A percentile compares a stretch with the other conserved stretches of the same genome.
Evolutionary conservation across 2,797 vertebrate genomes (phyloP).

Genomic region (Adrianichthys oophorus): DNA sequence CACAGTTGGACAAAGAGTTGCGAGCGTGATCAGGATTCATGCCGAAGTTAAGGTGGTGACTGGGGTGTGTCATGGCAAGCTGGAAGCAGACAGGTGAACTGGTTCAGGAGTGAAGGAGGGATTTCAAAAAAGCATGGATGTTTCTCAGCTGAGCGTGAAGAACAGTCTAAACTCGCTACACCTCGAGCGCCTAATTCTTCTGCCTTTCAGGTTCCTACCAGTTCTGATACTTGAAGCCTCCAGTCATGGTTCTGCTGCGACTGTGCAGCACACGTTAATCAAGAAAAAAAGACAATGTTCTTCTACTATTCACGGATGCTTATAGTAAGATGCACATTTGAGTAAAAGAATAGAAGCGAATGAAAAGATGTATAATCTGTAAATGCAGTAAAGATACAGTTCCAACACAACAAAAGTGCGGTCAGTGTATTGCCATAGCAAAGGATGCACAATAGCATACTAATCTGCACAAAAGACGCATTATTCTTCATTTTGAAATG

Average conservation of each 20-base stretch:
- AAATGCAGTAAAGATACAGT: constrained; percentile 19
- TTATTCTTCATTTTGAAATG: no score
- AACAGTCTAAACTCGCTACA: neutral
- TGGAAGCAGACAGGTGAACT: constrained; percentile 48
- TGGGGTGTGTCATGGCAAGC: constrained; percentile 98
- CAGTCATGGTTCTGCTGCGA: neutral
- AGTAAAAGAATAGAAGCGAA: no score
- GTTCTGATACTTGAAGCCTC: neutral
- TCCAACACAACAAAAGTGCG: constrained; percentile 21
- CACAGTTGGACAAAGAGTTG: constrained; percentile 97
- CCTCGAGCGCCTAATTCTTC: no score
- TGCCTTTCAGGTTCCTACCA: no score
- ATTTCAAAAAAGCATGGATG: neutral
- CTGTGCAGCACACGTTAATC: neutral
- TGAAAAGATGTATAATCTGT: constrained; percentile 7
- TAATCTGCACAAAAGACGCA: constrained; percentile 1
- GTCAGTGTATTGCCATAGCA: constrained; percentile 4
- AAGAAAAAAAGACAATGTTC: neutral
- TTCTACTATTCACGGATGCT: neutral
- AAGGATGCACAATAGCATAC: no score
- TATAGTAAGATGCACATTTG: neutral
- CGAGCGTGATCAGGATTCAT: constrained; percentile 98
- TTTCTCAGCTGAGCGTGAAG: neutral
- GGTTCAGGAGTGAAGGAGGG: neutral
- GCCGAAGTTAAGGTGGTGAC: constrained; percentile 98